Evolutionary conservation across 2,888 invertebrate species (phyloP).

Genomic region (Formica aserva): DNA sequence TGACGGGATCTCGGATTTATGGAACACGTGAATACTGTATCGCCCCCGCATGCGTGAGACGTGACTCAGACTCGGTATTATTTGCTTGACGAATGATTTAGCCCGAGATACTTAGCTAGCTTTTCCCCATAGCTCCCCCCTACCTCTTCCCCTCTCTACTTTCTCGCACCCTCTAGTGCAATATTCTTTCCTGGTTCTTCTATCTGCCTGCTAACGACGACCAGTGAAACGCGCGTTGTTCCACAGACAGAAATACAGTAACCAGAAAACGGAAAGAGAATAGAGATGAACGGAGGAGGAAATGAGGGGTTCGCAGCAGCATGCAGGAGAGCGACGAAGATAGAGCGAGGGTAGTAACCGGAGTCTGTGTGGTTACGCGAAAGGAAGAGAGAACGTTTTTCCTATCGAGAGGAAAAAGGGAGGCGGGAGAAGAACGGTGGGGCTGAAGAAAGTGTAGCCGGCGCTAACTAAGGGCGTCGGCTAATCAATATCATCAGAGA

Average conservation of each 20-base stretch:
- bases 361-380: constrained; percentile 47
- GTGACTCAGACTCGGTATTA: constrained; percentile 81
- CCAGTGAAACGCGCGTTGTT: constrained; percentile 26
- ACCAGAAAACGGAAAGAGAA: constrained; percentile 62
- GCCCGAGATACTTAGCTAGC: constrained; percentile 67
- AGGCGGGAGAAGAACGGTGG: constrained; percentile 63
- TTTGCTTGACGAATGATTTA: constrained; percentile 83
- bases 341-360: constrained; percentile 55
- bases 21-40: constrained; percentile 69
- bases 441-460: constrained; percentile 80
- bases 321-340: constrained; percentile 50
- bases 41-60: constrained; percentile 70
- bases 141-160: constrained; percentile 5
- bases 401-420: constrained; percentile 58
- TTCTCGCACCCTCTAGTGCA: constrained; percentile 22
- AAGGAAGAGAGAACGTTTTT: constrained; percentile 60
- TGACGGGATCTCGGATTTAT: constrained; percentile 58
- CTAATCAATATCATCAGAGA: constrained; percentile 85
- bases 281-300: not conserved
- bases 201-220: constrained; percentile 42
- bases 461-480: constrained; percentile 85
- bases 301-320: constrained; percentile 22
- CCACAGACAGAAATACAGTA: constrained; percentile 47
- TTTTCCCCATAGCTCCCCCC: constrained; percentile 31
- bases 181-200: constrained; percentile 2